A percentile compares a stretch with the other conserved stretches of the same genome.
phyloP scores from a whole-genome alignment of 1,140 invertebrate species.

The Lepidurus apus region DNA sequence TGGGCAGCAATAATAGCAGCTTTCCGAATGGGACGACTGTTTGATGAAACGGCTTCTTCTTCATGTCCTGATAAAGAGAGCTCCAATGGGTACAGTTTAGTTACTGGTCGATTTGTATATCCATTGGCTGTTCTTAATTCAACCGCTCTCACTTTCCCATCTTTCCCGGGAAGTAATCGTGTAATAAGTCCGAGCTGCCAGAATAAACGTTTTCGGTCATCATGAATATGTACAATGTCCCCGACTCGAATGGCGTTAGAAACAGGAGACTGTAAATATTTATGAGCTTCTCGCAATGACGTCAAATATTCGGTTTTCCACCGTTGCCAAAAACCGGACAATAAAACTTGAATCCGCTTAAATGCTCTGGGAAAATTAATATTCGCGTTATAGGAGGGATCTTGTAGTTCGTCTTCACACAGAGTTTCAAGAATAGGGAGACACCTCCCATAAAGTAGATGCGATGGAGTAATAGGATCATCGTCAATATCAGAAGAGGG shows the following conservation, averaged over 20 bases:
- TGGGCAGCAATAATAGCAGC: too few species aligned
- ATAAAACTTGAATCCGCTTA: neutral
- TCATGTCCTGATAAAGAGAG: neutral
- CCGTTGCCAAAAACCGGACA: neutral
- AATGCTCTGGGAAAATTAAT: neutral
- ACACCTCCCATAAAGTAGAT: neutral
- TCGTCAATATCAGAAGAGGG: neutral
- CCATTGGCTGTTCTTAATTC: neutral
- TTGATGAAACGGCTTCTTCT: too few species aligned
- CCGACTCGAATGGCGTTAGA: neutral
- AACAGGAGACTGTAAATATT: neutral
- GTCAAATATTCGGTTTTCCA: neutral
- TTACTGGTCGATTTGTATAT: neutral
- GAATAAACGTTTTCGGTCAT: neutral
- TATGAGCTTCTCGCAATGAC: neutral
- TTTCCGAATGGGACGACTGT: too few species aligned
- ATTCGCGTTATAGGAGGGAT: neutral
- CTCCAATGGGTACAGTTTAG: slow-evolving; percentile 1
- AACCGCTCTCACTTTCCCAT: neutral
- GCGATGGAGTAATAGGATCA: neutral
- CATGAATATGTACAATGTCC: neutral
- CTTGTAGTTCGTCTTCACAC: neutral
- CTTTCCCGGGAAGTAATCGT: neutral
- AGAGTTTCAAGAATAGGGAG: neutral
- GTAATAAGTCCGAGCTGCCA: neutral